Evolutionary conservation across 2,113 vertebrate species (phyloP).

Genomic region (Sorex araneus): DNA sequence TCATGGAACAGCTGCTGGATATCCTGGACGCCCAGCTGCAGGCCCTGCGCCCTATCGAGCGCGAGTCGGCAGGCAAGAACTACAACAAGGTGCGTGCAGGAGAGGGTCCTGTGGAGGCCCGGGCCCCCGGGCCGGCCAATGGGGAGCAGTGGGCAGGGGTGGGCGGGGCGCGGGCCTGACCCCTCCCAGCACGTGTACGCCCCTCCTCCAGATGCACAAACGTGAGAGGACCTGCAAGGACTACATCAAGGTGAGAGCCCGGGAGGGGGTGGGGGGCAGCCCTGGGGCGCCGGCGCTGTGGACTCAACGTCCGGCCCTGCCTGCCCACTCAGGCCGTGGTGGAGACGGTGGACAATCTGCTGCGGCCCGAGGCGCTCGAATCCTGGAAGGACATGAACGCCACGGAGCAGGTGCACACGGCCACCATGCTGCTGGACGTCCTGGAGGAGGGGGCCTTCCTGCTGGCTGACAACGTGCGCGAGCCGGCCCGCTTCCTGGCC

Average conservation of each 20-base stretch:
- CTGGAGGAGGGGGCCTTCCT: slow-evolving; percentile 96
- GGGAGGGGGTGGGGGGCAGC: background rate
- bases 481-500: slow-evolving; percentile 92
- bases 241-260: slow-evolving; percentile 94
- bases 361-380: slow-evolving; percentile 93
- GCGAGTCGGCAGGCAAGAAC: slow-evolving; percentile 94
- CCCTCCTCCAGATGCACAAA: slow-evolving; percentile 93
- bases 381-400: slow-evolving; percentile 97
- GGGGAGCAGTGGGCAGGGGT: background rate
- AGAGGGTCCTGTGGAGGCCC: background rate
- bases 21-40: slow-evolving; percentile 97
- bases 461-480: slow-evolving; percentile 96
- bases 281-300: background rate
- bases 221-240: slow-evolving; percentile 95
- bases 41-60: slow-evolving; percentile 94
- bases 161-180: background rate
- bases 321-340: slow-evolving; percentile 91
- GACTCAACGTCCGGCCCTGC: background rate
- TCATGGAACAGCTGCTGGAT: slow-evolving; percentile 96
- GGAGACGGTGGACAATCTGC: slow-evolving; percentile 95
- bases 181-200: background rate
- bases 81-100: slow-evolving; percentile 93
- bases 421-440: slow-evolving; percentile 96
- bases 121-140: background rate
- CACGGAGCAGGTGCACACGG: slow-evolving; percentile 95